Percentiles rank a stretch among this genome's conserved stretches.
phyloP scores from a whole-genome alignment of 2,888 invertebrate genomes.

The Sthenelais limicola region DNA sequence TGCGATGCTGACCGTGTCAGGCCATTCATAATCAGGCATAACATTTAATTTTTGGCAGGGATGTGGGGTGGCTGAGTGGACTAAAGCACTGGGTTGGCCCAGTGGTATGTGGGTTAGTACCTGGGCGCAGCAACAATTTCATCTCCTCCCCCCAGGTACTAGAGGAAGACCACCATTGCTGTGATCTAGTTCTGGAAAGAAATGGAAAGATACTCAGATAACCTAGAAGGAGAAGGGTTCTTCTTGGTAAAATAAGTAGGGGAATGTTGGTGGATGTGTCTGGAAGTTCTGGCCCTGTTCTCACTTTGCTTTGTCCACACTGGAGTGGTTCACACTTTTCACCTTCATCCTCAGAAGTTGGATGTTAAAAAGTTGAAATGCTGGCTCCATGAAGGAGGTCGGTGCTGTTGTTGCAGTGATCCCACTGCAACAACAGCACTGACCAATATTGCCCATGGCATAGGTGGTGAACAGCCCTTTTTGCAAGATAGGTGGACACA shows the following conservation, averaged over 20 bases:
- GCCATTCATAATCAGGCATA: constrained; percentile 42
- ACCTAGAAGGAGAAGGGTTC: constrained; percentile 36
- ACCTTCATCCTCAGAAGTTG: constrained; percentile 38
- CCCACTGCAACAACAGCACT: too few species aligned
- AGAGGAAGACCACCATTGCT: too few species aligned
- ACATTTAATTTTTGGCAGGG: neutral
- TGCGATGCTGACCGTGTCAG: constrained; percentile 24
- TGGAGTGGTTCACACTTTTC: constrained; percentile 37
- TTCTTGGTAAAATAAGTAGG: constrained; percentile 43
- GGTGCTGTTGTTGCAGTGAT: constrained; percentile 48
- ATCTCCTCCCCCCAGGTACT: too few species aligned
- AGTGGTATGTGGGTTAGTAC: too few species aligned
- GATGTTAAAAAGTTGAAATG: constrained; percentile 52
- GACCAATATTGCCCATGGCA: constrained; percentile 54
- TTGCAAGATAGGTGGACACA: constrained; percentile 44
- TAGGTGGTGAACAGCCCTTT: constrained; percentile 51
- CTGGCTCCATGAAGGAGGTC: constrained; percentile 50
- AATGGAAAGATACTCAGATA: neutral
- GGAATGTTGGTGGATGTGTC: constrained; percentile 46
- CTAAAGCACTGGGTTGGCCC: too few species aligned
- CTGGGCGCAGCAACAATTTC: too few species aligned
- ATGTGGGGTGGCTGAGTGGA: too few species aligned
- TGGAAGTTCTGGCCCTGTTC: constrained; percentile 46
- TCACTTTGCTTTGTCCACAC: constrained; percentile 13
- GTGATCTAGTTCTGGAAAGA: too few species aligned